phyloP scores from a whole-genome alignment of 2,113 vertebrate species.

The Opisthocomus hoazin region DNA sequence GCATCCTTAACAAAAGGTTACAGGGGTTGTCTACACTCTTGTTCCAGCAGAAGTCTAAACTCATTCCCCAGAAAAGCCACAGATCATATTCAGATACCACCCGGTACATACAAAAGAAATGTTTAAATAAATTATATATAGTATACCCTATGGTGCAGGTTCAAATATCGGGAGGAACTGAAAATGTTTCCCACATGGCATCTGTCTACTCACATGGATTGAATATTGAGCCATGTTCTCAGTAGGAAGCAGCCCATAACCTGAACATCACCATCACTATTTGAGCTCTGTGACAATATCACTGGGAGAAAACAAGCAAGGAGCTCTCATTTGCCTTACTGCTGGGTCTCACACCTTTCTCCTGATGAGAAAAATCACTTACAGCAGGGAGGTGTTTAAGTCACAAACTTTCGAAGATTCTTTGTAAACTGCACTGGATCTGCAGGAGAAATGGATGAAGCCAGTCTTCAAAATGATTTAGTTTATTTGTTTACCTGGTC shows the following conservation, averaged over 20 bases:
- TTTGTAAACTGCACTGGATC: neutral
- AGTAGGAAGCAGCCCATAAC: neutral
- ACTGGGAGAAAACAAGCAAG: neutral
- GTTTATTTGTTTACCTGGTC: neutral
- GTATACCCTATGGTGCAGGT: neutral
- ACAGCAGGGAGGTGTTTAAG: neutral
- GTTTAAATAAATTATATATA: neutral
- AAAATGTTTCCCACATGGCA: neutral
- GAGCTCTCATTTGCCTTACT: neutral
- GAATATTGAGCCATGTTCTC: neutral
- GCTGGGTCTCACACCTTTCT: neutral
- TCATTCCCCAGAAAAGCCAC: neutral
- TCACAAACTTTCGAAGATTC: neutral
- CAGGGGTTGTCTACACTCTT: neutral
- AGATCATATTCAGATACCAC: neutral
- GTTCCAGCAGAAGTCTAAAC: neutral
- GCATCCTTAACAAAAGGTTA: neutral
- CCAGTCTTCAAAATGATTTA: neutral
- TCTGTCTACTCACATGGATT: neutral
- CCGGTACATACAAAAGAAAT: neutral
- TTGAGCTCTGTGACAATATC: neutral
- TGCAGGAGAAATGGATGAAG: neutral
- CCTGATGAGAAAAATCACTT: neutral
- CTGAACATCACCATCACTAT: neutral
- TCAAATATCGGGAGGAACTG: neutral